phyloP scores from a whole-genome alignment of 2,888 invertebrate species.

The Seira musarum region DNA sequence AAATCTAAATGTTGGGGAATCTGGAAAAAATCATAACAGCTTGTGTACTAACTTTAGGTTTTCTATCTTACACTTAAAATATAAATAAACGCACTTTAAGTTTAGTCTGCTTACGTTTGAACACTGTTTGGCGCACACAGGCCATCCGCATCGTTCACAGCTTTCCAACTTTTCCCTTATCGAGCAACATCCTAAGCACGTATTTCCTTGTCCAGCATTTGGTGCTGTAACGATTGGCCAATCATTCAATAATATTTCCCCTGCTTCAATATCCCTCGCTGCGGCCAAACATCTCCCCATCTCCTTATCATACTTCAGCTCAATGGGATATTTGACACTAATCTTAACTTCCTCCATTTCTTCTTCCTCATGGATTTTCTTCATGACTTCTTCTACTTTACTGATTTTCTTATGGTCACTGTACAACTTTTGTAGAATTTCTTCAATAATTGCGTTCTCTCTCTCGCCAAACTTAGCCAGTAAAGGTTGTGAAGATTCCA shows the following conservation, averaged over 20 bases:
- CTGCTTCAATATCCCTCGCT: slow-evolving; percentile 79
- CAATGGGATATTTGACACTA: slow-evolving; percentile 72
- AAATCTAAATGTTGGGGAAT: slow-evolving; percentile 58
- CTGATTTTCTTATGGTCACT: background rate
- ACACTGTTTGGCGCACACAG: slow-evolving; percentile 78
- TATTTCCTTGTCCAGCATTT: slow-evolving; percentile 78
- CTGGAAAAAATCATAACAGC: too few relatives aligned
- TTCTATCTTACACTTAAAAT: too few relatives aligned
- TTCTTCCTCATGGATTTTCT: background rate
- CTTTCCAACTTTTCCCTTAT: slow-evolving; percentile 68
- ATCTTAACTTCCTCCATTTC: background rate
- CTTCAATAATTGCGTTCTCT: slow-evolving; percentile 21
- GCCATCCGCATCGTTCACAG: slow-evolving; percentile 78
- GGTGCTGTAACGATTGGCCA: slow-evolving; percentile 85
- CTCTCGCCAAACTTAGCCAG: background rate
- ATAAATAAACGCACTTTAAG: too few relatives aligned
- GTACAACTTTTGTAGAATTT: slow-evolving; percentile 30
- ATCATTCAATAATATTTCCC: slow-evolving; percentile 81
- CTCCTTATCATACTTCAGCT: slow-evolving; percentile 75
- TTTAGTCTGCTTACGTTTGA: slow-evolving; percentile 74
- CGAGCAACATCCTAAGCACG: slow-evolving; percentile 85
- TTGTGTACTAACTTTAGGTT: too few relatives aligned
- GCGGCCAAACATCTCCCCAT: slow-evolving; percentile 82
- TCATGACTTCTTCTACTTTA: background rate
- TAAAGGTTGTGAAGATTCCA: too few relatives aligned